These are phyloP conservation scores for Masnerella sp. DNA, from an alignment of 2,888 invertebrate genomes.

Conservation along the genomic window DNA sequence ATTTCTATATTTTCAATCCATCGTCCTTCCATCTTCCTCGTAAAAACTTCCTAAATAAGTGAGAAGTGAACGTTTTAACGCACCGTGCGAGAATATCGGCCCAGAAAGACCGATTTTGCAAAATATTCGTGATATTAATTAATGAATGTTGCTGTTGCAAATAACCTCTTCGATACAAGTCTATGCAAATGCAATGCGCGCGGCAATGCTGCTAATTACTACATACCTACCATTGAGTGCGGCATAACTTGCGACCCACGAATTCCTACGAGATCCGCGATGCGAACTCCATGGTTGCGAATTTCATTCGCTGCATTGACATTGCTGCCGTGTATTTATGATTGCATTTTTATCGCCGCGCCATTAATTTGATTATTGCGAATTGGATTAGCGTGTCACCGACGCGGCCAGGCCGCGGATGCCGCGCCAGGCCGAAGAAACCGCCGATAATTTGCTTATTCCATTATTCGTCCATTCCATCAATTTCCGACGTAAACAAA, in stretches of 20 bases:
- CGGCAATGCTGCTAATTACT: slow-evolving; percentile 76
- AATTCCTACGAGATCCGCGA: slow-evolving; percentile 69
- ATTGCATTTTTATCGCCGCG: slow-evolving; percentile 37
- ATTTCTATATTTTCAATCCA: too few relatives aligned
- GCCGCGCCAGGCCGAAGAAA: neutral
- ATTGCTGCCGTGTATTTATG: slow-evolving; percentile 46
- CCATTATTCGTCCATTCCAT: too few relatives aligned
- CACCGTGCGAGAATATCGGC: too few relatives aligned
- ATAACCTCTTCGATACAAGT: slow-evolving; percentile 52
- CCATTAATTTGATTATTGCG: slow-evolving; percentile 38
- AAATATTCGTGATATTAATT: slow-evolving; percentile 58
- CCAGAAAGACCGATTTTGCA: slow-evolving; percentile 32
- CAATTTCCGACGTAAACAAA: too few relatives aligned
- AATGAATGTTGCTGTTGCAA: slow-evolving; percentile 55
- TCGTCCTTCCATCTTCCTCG: too few relatives aligned
- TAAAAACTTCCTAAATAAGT: too few relatives aligned
- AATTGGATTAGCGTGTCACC: slow-evolving; percentile 17
- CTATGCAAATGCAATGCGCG: slow-evolving; percentile 58
- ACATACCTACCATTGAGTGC: slow-evolving; percentile 74
- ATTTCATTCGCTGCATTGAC: slow-evolving; percentile 60
- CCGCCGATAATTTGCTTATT: neutral
- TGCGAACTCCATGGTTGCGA: slow-evolving; percentile 57
- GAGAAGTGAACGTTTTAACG: too few relatives aligned
- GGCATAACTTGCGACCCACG: slow-evolving; percentile 75
- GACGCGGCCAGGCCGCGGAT: neutral